A percentile compares a stretch with the other conserved stretches of the same genome.
These are phyloP conservation scores for Dasysyrphus albostriatus DNA, from an alignment of 2,888 invertebrate species.

Conservation along the genomic window DNA sequence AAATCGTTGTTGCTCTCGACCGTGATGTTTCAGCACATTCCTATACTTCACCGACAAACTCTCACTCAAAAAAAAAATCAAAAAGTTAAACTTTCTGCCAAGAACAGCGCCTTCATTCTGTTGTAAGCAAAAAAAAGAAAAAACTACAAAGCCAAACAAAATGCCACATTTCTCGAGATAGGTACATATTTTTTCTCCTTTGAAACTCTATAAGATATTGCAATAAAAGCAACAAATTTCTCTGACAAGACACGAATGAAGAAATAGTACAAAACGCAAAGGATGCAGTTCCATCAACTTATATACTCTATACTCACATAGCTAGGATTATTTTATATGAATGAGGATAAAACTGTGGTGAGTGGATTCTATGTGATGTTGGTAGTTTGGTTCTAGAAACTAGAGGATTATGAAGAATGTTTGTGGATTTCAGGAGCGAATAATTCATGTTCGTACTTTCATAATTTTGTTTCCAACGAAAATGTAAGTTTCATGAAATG, in stretches of 20 bases:
- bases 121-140: background rate
- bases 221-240: slow-evolving; percentile 11
- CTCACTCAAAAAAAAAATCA: slow-evolving; percentile 8
- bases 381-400: no score
- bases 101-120: slow-evolving; percentile 9
- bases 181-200: background rate
- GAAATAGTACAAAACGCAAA: slow-evolving; percentile 3
- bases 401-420: background rate
- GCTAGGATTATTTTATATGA: background rate
- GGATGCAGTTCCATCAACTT: slow-evolving; percentile 31
- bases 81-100: slow-evolving; percentile 15
- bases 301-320: background rate
- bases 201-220: background rate
- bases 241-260: slow-evolving; percentile 17
- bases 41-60: slow-evolving; percentile 3
- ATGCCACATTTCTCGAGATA: slow-evolving; percentile 3
- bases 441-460: slow-evolving; percentile 2
- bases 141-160: no score
- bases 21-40: background rate
- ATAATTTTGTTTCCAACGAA: background rate
- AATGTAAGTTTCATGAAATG: slow-evolving; percentile 10
- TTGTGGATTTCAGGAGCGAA: background rate
- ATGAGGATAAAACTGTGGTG: background rate
- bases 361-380: background rate
- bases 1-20: background rate